Evolutionary conservation across 1,140 invertebrate species (phyloP).

Genomic region (Bacillus rossius): DNA sequence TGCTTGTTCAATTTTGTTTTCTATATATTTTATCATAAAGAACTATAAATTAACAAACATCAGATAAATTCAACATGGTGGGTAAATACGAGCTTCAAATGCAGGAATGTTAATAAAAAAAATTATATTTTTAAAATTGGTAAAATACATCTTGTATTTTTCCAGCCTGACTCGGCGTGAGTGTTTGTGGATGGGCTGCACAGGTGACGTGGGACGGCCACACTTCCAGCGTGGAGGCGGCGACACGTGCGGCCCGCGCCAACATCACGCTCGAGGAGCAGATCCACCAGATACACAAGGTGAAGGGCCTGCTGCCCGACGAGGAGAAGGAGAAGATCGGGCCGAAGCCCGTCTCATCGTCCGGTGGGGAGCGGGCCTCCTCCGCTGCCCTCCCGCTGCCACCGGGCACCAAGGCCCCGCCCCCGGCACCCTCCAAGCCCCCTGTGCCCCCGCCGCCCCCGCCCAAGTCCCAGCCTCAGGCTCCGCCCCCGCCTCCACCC

Average conservation of each 20-base stretch:
- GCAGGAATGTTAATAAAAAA: too few relatives aligned
- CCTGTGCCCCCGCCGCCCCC: conserved; percentile 38
- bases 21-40: too few relatives aligned
- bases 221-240: conserved; percentile 88
- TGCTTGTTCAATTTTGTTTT: too few relatives aligned
- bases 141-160: too few relatives aligned
- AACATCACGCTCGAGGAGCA: conserved; percentile 96
- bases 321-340: conserved; percentile 92
- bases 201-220: conserved; percentile 98
- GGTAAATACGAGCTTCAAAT: too few relatives aligned
- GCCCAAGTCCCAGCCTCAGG: conserved; percentile 40
- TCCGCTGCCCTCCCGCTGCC: conserved; percentile 13
- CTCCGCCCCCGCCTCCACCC: conserved; percentile 34
- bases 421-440: conserved; percentile 39
- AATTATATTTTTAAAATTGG: too few relatives aligned
- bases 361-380: conserved; percentile 7
- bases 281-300: conserved; percentile 95
- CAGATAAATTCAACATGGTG: too few relatives aligned
- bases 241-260: conserved; percentile 84
- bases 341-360: conserved; percentile 59
- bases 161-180: too few relatives aligned
- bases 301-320: conserved; percentile 88
- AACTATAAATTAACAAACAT: too few relatives aligned
- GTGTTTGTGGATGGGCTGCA: too few relatives aligned
- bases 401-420: conserved; percentile 5